Conservation (phyloP, 1,140 invertebrate genomes). For the Calliopsis andreniformis region DNA sequence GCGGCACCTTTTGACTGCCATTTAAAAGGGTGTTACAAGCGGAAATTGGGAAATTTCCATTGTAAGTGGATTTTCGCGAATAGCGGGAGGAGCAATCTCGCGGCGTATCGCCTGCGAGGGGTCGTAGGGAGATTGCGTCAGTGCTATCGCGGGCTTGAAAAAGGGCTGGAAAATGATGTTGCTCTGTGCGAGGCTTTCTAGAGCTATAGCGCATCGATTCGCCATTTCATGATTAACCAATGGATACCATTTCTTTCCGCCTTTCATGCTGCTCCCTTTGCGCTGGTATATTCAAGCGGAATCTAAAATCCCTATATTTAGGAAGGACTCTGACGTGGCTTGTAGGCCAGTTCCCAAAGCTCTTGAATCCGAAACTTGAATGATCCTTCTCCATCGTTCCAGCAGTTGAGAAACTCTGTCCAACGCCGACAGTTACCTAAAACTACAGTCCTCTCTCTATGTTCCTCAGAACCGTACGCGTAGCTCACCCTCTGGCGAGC, state of each 20-base stretch:
- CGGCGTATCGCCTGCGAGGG: constrained; percentile 10
- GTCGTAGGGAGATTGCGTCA: constrained; percentile 16
- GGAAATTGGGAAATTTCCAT: constrained; percentile 68
- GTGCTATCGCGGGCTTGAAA: constrained; percentile 53
- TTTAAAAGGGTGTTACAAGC: constrained; percentile 51
- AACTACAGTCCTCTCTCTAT: no score
- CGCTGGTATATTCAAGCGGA: not conserved
- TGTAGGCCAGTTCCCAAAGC: no score
- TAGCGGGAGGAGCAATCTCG: constrained; percentile 49
- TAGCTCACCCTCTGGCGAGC: no score
- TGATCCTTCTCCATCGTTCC: no score
- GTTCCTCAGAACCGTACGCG: no score
- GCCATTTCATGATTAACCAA: constrained; percentile 4
- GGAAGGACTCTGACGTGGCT: no score
- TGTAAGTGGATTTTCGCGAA: constrained; percentile 64
- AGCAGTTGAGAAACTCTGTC: no score
- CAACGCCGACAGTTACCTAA: not conserved
- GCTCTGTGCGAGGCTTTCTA: not conserved
- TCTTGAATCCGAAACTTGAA: no score
- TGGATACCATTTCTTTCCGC: not conserved
- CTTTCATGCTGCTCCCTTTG: not conserved
- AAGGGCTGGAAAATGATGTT: constrained; percentile 12
- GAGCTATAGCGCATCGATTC: not conserved
- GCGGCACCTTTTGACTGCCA: constrained; percentile 35
- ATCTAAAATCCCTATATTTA: no score